These are phyloP conservation scores for Spialia ferax DNA, from an alignment of 2,888 invertebrate species.

Conservation along the genomic window DNA sequence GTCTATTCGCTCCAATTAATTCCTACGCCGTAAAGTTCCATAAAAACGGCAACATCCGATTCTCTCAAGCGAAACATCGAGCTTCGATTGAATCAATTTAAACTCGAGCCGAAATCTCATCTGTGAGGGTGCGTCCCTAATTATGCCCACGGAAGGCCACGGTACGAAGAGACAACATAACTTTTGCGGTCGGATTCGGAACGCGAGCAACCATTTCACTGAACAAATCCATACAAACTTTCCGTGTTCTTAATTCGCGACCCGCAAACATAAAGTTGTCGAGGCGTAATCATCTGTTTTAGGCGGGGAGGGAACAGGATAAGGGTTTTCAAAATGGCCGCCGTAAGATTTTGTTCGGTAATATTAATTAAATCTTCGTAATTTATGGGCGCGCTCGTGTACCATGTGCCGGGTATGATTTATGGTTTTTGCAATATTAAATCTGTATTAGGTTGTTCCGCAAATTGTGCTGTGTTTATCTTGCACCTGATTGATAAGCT, in stretches of 20 bases:
- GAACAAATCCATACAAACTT: conserved; percentile 9
- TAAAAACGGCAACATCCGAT: conserved; percentile 55
- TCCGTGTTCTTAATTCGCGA: conserved; percentile 23
- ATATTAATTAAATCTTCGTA: conserved; percentile 86
- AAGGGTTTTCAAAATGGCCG: conserved; percentile 82
- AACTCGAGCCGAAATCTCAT: conserved; percentile 79
- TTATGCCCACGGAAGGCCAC: conserved; percentile 80
- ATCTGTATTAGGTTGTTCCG: conserved; percentile 58
- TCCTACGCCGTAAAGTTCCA: conserved; percentile 62
- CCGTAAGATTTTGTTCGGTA: conserved; percentile 83
- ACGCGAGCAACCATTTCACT: not conserved
- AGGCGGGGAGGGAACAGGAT: conserved; percentile 67
- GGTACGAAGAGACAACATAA: conserved; percentile 48
- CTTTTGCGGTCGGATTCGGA: conserved; percentile 11
- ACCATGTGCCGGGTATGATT: conserved; percentile 76
- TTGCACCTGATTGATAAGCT: conserved; percentile 13
- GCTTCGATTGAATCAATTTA: conserved; percentile 85
- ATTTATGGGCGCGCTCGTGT: conserved; percentile 76
- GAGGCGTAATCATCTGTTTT: conserved; percentile 81
- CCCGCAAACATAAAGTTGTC: conserved; percentile 56
- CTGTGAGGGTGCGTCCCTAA: conserved; percentile 81
- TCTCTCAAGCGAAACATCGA: conserved; percentile 75
- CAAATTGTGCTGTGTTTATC: conserved; percentile 46
- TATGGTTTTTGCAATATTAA: conserved; percentile 75
- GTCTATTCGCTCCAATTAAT: conserved; percentile 65